Evolutionary conservation across 2,888 invertebrate species (phyloP).

Genomic region (Keiferia lycopersicella): DNA sequence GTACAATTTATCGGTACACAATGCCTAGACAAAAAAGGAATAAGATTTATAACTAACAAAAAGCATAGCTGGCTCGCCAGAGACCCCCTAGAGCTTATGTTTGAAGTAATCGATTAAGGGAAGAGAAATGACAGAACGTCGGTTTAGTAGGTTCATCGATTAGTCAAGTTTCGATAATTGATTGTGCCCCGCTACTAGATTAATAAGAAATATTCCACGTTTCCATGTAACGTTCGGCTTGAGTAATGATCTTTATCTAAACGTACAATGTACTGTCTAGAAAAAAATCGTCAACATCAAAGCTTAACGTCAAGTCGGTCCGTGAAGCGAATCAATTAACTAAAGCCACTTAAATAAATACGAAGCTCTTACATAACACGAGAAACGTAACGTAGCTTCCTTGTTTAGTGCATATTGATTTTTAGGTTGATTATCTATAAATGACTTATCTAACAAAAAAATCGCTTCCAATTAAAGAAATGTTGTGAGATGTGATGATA

Average conservation of each 20-base stretch:
- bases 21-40: slow-evolving; percentile 46
- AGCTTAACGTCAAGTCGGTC: slow-evolving; percentile 29
- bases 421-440: neutral
- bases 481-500: neutral
- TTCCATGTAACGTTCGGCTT: slow-evolving; percentile 52
- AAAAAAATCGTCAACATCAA: slow-evolving; percentile 31
- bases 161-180: slow-evolving; percentile 78
- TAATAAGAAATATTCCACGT: slow-evolving; percentile 66
- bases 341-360: slow-evolving; percentile 28
- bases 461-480: neutral
- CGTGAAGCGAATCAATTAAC: slow-evolving; percentile 27
- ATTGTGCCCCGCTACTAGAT: slow-evolving; percentile 74
- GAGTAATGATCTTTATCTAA: slow-evolving; percentile 49
- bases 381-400: slow-evolving; percentile 8
- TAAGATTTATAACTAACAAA: slow-evolving; percentile 66
- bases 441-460: no score
- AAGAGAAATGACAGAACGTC: slow-evolving; percentile 80
- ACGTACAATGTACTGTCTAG: slow-evolving; percentile 26
- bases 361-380: slow-evolving; percentile 7
- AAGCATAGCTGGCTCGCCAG: slow-evolving; percentile 57
- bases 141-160: slow-evolving; percentile 70
- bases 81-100: slow-evolving; percentile 75
- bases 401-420: neutral
- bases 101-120: slow-evolving; percentile 78
- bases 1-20: slow-evolving; percentile 26